phyloP scores from a whole-genome alignment of 2,888 invertebrate genomes.

The Eristalis arbustorum region DNA sequence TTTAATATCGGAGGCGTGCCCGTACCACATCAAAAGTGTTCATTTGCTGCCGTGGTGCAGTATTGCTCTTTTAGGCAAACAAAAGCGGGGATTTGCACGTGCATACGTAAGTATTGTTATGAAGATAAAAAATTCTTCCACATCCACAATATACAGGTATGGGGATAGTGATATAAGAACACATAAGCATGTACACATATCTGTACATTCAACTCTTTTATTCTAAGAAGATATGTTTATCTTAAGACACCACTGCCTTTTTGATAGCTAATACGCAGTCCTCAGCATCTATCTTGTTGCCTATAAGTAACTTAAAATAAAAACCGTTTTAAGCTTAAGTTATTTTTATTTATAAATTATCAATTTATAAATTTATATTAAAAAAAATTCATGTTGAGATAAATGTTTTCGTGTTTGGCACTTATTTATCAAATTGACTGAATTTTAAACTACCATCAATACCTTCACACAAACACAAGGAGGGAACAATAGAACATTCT shows the following conservation, averaged over 20 bases:
- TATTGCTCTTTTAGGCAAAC: constrained; percentile 55
- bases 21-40: constrained; percentile 49
- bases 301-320: background rate
- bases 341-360: background rate
- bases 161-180: constrained; percentile 2
- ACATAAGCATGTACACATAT: background rate
- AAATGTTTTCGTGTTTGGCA: too few species aligned
- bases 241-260: background rate
- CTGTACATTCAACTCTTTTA: background rate
- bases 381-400: too few species aligned
- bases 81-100: constrained; percentile 46
- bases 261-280: background rate
- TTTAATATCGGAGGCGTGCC: constrained; percentile 61
- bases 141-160: constrained; percentile 14
- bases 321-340: background rate
- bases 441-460: too few species aligned
- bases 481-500: background rate
- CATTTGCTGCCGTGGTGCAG: constrained; percentile 56
- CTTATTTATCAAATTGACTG: background rate
- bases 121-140: constrained; percentile 23
- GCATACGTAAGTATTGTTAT: constrained; percentile 47
- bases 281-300: background rate
- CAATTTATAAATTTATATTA: too few species aligned
- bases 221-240: background rate
- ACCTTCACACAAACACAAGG: too few species aligned